Conservation (phyloP, 2,797 vertebrate species). For the Chelonia mydas region DNA sequence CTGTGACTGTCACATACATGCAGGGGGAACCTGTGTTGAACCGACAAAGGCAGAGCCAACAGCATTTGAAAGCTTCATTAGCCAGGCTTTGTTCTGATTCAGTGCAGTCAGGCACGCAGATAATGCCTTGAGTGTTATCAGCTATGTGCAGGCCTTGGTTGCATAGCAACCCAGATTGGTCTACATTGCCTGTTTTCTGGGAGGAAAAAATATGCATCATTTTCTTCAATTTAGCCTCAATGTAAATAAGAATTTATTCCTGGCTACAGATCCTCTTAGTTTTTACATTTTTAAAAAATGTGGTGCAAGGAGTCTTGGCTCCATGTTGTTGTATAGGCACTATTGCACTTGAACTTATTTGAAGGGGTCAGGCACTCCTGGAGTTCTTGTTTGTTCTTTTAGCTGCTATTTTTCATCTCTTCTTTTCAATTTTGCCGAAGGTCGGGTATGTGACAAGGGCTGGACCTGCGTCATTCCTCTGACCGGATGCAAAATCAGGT, state of each 20-base stretch:
- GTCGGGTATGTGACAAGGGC: background rate
- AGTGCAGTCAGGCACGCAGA: conserved; percentile 84
- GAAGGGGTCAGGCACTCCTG: background rate
- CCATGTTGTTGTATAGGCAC: rapidly evolving
- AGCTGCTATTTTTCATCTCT: background rate
- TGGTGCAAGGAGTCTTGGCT: background rate
- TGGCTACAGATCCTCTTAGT: background rate
- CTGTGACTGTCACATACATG: conserved; percentile 31
- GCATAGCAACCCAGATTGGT: conserved; percentile 92
- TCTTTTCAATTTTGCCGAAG: background rate
- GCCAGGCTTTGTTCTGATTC: conserved; percentile 76
- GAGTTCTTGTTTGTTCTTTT: background rate
- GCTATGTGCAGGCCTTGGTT: conserved; percentile 90
- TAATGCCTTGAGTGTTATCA: conserved; percentile 91
- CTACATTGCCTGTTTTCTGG: conserved; percentile 54
- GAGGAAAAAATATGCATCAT: conserved; percentile 64
- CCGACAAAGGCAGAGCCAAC: conserved; percentile 48
- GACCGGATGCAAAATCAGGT: background rate
- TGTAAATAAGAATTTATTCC: conserved; percentile 62
- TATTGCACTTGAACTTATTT: background rate
- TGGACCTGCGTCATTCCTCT: background rate
- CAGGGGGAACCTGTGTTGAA: conserved; percentile 41
- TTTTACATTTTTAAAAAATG: background rate
- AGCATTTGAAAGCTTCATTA: conserved; percentile 71
- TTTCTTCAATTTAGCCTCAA: conserved; percentile 70